Conservation (phyloP, 2,797 vertebrate genomes). For the Parambassis ranga region DNA sequence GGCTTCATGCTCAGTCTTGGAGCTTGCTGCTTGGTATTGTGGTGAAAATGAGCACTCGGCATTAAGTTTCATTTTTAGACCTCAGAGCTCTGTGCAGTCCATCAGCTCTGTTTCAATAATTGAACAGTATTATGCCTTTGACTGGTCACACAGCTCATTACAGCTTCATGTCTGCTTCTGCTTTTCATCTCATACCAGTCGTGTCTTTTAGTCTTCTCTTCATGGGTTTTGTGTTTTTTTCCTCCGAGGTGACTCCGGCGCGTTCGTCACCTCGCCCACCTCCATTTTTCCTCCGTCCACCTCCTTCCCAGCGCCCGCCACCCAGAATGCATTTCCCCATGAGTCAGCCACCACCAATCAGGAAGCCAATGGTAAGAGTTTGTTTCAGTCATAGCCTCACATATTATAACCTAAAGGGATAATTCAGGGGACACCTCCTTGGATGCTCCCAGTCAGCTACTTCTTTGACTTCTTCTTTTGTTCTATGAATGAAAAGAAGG, state of each 20-base stretch:
- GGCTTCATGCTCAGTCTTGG: not conserved
- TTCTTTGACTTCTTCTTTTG: no score
- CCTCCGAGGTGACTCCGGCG: slow-evolving; percentile 71
- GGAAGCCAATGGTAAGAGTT: slow-evolving; percentile 76
- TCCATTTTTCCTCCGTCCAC: slow-evolving; percentile 73
- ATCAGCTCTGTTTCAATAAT: not conserved
- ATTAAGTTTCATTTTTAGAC: not conserved
- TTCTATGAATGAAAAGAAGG: no score
- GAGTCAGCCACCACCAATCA: slow-evolving; percentile 70
- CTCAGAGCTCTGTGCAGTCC: not conserved
- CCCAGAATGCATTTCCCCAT: slow-evolving; percentile 77
- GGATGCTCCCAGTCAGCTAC: no score
- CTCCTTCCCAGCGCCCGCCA: slow-evolving; percentile 67
- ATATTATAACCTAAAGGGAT: no score
- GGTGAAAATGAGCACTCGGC: not conserved
- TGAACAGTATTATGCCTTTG: not conserved
- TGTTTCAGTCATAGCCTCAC: not conserved
- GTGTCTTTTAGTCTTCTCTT: no score
- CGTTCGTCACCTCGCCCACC: slow-evolving; percentile 71
- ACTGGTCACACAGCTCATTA: not conserved
- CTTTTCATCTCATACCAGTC: not conserved
- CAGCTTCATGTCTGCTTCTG: not conserved
- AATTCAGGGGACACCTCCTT: no score
- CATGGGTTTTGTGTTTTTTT: not conserved
- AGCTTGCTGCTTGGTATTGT: not conserved